Percentiles rank a stretch among this genome's conserved stretches.
phyloP scores from a whole-genome alignment of 2,888 invertebrate species.

The Mycalesis mineus region DNA sequence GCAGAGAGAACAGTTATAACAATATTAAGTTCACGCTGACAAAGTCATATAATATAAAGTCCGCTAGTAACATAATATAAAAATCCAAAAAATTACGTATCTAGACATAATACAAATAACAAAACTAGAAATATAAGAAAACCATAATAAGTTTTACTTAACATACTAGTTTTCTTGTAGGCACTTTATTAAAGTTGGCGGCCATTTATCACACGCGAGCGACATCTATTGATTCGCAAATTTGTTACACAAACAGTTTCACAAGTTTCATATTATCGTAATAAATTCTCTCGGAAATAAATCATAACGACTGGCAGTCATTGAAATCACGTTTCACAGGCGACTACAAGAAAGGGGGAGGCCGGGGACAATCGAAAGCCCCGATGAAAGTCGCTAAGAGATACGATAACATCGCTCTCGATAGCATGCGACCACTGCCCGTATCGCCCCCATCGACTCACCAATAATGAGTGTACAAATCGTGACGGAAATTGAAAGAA shows the following conservation, averaged over 20 bases:
- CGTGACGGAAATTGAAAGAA: constrained; percentile 78
- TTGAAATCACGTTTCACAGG: constrained; percentile 66
- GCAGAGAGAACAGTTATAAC: too few species aligned
- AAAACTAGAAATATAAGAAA: too few species aligned
- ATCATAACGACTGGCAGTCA: constrained; percentile 59
- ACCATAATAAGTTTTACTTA: neutral
- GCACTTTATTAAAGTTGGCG: constrained; percentile 29
- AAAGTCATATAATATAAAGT: too few species aligned
- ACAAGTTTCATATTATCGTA: constrained; percentile 36
- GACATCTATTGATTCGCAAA: constrained; percentile 31
- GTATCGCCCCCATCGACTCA: constrained; percentile 74
- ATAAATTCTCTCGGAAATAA: constrained; percentile 53
- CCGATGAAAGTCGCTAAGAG: constrained; percentile 75
- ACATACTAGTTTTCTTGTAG: constrained; percentile 4
- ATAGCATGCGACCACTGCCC: constrained; percentile 72
- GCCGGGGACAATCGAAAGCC: constrained; percentile 58
- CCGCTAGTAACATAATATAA: too few species aligned
- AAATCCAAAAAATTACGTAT: too few species aligned
- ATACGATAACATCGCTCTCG: constrained; percentile 67
- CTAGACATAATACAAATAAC: too few species aligned
- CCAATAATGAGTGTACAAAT: constrained; percentile 76
- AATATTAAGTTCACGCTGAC: too few species aligned
- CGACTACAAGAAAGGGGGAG: constrained; percentile 45
- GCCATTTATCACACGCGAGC: constrained; percentile 40
- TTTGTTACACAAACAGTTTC: constrained; percentile 49